phyloP scores from a whole-genome alignment of 2,113 vertebrate genomes.

The Dasyurus viverrinus region DNA sequence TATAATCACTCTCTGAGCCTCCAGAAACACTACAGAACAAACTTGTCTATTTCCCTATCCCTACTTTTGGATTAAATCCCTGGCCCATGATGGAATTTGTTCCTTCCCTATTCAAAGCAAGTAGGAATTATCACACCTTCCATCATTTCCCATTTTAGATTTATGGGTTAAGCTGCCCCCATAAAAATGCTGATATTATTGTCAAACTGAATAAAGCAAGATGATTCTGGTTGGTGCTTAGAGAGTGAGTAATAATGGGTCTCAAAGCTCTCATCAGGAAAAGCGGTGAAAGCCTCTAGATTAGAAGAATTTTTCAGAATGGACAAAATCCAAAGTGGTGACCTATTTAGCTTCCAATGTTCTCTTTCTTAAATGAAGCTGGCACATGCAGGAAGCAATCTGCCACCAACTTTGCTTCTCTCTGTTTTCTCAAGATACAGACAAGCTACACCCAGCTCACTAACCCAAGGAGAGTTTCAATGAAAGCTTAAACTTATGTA shows the following conservation, averaged over 20 bases:
- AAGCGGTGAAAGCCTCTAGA: neutral
- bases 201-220: rapidly evolving
- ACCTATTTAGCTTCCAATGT: constrained; percentile 6
- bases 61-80: neutral
- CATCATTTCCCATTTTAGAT: neutral
- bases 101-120: neutral
- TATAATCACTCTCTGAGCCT: neutral
- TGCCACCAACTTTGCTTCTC: neutral
- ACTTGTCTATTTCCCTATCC: neutral
- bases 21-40: neutral
- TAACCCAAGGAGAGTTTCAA: neutral
- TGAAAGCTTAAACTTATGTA: neutral
- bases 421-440: neutral
- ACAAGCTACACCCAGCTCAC: neutral
- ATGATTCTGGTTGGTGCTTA: neutral
- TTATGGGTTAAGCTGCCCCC: neutral
- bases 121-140: neutral
- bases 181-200: neutral
- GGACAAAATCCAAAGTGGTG: constrained; percentile 33
- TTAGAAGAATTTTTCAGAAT: neutral
- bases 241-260: neutral
- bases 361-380: constrained; percentile 10
- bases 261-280: neutral
- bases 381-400: rapidly evolving
- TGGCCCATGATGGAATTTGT: neutral